These are phyloP conservation scores for Ormyrus nitidulus DNA, from an alignment of 2,888 invertebrate genomes.

Conservation along the genomic window DNA sequence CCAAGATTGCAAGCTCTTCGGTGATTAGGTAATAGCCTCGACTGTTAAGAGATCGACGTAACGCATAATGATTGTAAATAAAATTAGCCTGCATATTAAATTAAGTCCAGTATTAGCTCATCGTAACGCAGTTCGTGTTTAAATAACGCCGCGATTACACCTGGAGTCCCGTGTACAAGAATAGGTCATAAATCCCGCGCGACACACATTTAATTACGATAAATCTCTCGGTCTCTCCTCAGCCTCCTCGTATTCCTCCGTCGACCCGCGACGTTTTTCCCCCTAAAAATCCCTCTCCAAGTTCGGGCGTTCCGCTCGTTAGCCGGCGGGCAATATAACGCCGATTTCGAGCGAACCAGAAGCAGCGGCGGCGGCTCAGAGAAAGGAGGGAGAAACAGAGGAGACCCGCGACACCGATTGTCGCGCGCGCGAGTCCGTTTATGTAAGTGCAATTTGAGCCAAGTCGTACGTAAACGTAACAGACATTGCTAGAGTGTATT, in stretches of 20 bases:
- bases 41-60: not conserved
- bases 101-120: slow-evolving; percentile 1
- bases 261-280: too few relatives aligned
- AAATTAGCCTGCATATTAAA: slow-evolving; percentile 5
- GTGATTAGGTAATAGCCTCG: slow-evolving; percentile 6
- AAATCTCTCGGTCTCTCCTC: too few relatives aligned
- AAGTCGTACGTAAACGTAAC: slow-evolving; percentile 58
- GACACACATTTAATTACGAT: too few relatives aligned
- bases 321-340: not conserved
- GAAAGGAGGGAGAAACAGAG: slow-evolving; percentile 7
- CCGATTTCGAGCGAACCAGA: not conserved
- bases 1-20: too few relatives aligned
- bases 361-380: not conserved
- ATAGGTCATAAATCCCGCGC: too few relatives aligned
- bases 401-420: slow-evolving; percentile 48
- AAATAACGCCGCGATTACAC: too few relatives aligned
- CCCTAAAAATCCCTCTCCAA: too few relatives aligned
- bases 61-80: slow-evolving; percentile 11
- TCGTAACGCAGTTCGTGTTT: not conserved
- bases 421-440: slow-evolving; percentile 51
- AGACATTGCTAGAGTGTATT: slow-evolving; percentile 55
- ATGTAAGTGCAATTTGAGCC: slow-evolving; percentile 60
- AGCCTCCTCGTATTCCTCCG: too few relatives aligned
- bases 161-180: too few relatives aligned
- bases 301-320: not conserved